Base-by-base conservation (phyloP, 2,888 invertebrate species). In the Drosophila silvestris region DNA sequence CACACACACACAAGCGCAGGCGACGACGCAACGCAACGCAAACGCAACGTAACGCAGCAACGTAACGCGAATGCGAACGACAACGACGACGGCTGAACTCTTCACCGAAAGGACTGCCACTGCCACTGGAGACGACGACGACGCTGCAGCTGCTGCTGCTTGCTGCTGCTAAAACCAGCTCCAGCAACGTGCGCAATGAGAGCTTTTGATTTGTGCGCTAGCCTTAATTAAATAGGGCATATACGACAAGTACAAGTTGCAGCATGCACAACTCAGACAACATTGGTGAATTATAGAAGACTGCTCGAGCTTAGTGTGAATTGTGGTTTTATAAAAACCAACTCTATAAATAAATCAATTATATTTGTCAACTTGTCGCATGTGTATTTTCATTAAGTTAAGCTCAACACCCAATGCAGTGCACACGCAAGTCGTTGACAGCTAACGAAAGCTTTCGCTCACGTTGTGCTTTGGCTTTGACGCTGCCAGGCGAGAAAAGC, bases 101-200 rank as follows among this genome's bases (percentile, higher is more conserved):
- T 86, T 88, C 85, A 89, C 87, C 89, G 87, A 90, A 90, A 85
- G 89, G 87, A 90, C 90, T 90, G 85, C 82, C 85, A 90, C 90
- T 90, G 82, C 78, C 82, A 85, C 79, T 84, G 79, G 72, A 86
- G 70, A 22, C 58, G 56, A 56, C 56, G 56, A 19, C 37, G 58
- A 78, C 79, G 83, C 76, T 84, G 85, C 89, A 83, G 83, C 80
- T 81, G 67, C 56, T 56, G 56, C 56, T 53, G 52, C 52, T 54
- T 54, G 22, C 14, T 26, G 35, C 54, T 56, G 57, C 28, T 30
- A 28, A 39, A 72, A 74, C 65, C 50, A 78, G 74, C 72, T 72
- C 59, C 70, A 67, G 65, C 77, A 63, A 69, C 69, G 53, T 70
- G 73, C 72, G 64, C 76, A 67, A 52, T 65, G 26, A 70, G 67